phyloP scores from a whole-genome alignment of 2,113 vertebrate genomes.

The Channa argus region DNA sequence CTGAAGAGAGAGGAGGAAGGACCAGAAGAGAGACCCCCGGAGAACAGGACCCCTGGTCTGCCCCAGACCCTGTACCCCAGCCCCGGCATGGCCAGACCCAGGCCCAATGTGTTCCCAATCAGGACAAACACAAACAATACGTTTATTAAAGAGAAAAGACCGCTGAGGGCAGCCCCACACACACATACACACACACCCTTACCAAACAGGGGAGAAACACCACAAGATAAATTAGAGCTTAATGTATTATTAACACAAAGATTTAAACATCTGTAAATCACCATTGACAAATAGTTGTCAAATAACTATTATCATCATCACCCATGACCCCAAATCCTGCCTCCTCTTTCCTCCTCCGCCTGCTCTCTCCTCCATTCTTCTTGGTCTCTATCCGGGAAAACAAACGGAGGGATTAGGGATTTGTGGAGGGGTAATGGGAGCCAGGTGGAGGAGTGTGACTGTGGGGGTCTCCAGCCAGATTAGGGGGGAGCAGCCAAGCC shows the following conservation, averaged over 20 bases:
- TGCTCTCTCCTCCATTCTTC: constrained; percentile 60
- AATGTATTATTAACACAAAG: neutral
- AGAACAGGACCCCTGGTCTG: constrained; percentile 89
- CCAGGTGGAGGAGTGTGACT: constrained; percentile 82
- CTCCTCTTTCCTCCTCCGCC: constrained; percentile 62
- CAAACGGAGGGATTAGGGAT: constrained; percentile 83
- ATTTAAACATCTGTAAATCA: constrained; percentile 43
- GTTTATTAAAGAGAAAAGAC: constrained; percentile 92
- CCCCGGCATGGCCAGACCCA: constrained; percentile 78
- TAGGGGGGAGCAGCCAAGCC: constrained; percentile 50
- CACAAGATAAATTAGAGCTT: neutral
- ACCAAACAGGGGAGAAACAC: neutral
- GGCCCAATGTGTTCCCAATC: constrained; percentile 97
- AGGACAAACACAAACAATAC: constrained; percentile 95
- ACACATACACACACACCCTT: constrained; percentile 60
- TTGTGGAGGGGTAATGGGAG: constrained; percentile 80
- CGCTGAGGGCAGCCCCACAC: constrained; percentile 78
- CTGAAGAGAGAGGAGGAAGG: constrained; percentile 92
- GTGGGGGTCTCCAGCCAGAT: constrained; percentile 79
- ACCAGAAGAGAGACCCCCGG: constrained; percentile 87
- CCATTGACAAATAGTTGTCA: constrained; percentile 41
- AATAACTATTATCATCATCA: constrained; percentile 55
- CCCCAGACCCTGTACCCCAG: constrained; percentile 71
- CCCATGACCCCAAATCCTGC: constrained; percentile 49
- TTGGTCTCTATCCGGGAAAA: constrained; percentile 80